These are phyloP conservation scores for Phoeniculus purpureus DNA, from an alignment of 2,797 vertebrate genomes.

Conservation along the genomic window DNA sequence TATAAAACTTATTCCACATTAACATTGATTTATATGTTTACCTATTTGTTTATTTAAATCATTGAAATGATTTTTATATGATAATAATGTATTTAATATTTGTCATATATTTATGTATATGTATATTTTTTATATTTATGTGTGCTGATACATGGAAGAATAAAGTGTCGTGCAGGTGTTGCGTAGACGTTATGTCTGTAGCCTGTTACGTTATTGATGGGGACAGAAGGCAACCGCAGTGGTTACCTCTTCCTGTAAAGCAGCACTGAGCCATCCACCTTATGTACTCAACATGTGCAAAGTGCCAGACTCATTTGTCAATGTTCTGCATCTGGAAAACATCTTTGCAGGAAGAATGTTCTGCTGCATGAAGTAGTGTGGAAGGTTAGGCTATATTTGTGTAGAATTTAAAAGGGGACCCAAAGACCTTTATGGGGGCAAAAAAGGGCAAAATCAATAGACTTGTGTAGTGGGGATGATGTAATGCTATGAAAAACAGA, in stretches of 20 bases:
- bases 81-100: no score
- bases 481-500: neutral
- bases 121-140: no score
- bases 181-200: neutral
- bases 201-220: conserved; percentile 28
- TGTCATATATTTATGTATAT: no score
- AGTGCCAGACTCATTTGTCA: conserved; percentile 47
- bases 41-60: no score
- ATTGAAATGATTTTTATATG: no score
- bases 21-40: neutral
- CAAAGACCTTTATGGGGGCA: conserved; percentile 51
- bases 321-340: conserved; percentile 58
- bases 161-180: neutral
- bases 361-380: conserved; percentile 42
- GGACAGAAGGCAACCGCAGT: neutral
- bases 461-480: neutral
- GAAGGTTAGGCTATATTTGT: conserved; percentile 52
- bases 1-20: neutral
- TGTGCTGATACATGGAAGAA: neutral
- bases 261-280: neutral
- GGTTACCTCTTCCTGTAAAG: neutral
- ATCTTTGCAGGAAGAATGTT: conserved; percentile 38
- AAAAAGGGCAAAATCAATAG: conserved; percentile 20
- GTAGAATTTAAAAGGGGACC: conserved; percentile 43
- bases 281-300: neutral